Base-by-base conservation (phyloP, 2,113 vertebrate genomes). In the Heteronetta atricapilla region DNA sequence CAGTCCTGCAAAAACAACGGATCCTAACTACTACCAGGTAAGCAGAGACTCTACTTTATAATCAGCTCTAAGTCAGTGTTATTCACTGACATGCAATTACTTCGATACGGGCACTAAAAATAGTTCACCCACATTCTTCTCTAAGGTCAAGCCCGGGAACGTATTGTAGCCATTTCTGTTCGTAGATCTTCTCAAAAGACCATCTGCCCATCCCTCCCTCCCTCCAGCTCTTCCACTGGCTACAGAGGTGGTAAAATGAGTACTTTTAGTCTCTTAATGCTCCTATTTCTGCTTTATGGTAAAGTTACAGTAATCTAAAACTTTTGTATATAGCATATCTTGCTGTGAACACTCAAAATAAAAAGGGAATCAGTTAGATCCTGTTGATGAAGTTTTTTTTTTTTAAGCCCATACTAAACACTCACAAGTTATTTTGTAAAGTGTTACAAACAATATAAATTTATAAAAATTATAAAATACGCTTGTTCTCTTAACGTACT, bases 101-200 rank as follows among this genome's bases (percentile, higher is more conserved):
- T 60, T n/a, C 44, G 72, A 93, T 75, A 93, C 0, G 0, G 29
- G 10, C 56, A 72, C 86, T 90, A 91, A 92, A 91, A 96, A 88
- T 73, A 96, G 64, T 36, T 95, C 56, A 82, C 86, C 73, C 62
- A 92, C 13, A 86, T 93, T 95, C 64, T 60, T 83, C 62, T 81
- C 74, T 75, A 60, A 81, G 79, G 82, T 91, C 86, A 86, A 58
- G 42, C 79, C 42, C 81, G 13, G 69, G 83, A 88, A 63, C 11
- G 64, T 36, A 42, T 1, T 12, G 58, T 64, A 60, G 73, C 69
- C 81, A 20, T 62, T 75, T 13, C 68, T n/a, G 60, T 40, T 85
- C 86, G 48, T 40, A 81, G n/a, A 15, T 14, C 76, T 77, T 69
- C 1, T 4, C 6, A 3, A 56, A 77, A 80, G 87, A 68, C n/a